Percentiles rank a stretch among this genome's conserved stretches.
These are phyloP conservation scores for Watsonalla binaria DNA, from an alignment of 2,888 invertebrate genomes.

Conservation along the genomic window DNA sequence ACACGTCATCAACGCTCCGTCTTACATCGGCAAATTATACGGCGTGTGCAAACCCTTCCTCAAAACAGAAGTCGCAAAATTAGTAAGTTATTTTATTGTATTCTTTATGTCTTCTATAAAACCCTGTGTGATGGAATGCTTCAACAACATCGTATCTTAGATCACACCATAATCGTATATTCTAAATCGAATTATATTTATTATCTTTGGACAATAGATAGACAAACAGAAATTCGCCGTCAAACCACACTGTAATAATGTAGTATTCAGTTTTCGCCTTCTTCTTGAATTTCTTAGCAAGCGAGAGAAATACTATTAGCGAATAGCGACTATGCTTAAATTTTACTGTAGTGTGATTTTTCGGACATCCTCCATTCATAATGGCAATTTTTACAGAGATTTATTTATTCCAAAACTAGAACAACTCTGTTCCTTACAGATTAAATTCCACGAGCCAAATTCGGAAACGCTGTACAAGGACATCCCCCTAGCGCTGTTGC, in stretches of 20 bases:
- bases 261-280: no score
- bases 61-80: slow-evolving; percentile 82
- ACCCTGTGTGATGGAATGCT: no score
- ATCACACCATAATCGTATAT: no score
- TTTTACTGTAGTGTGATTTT: no score
- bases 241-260: no score
- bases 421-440: slow-evolving; percentile 49
- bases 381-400: not conserved
- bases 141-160: no score
- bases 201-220: no score
- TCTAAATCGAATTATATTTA: no score
- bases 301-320: not conserved
- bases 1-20: slow-evolving; percentile 83
- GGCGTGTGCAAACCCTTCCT: slow-evolving; percentile 83
- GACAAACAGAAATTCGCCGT: no score
- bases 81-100: slow-evolving; percentile 63
- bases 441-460: slow-evolving; percentile 84
- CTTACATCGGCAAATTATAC: slow-evolving; percentile 82
- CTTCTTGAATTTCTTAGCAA: no score
- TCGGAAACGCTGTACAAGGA: slow-evolving; percentile 81
- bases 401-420: not conserved
- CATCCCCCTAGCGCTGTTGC: slow-evolving; percentile 81
- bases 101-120: no score
- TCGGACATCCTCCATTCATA: no score
- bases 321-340: not conserved